phyloP scores from a whole-genome alignment of 92 coral and sea anemone species.

The Phenganax marumi region DNA sequence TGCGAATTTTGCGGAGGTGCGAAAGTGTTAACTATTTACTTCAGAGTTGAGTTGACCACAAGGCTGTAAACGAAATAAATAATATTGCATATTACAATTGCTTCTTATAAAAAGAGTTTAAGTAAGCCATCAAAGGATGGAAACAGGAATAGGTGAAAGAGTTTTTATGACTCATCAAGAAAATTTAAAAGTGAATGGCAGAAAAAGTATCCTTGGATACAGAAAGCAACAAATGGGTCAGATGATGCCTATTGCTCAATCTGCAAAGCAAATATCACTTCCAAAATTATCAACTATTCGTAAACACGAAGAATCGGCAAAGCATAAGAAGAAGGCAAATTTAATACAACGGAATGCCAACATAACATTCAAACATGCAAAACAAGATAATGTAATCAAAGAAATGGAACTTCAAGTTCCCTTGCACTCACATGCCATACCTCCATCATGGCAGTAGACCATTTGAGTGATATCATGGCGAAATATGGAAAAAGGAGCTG shows the following conservation, averaged over 20 bases:
- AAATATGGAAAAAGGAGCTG: constrained; percentile 15
- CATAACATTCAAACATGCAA: too few species aligned
- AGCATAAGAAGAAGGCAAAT: too few species aligned
- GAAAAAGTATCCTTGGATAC: neutral
- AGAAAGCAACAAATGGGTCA: neutral
- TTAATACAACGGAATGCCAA: neutral
- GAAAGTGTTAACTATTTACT: too few species aligned
- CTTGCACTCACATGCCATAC: neutral
- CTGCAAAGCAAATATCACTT: constrained; percentile 1
- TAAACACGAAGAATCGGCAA: neutral
- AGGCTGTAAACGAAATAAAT: too few species aligned
- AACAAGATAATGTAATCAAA: constrained; percentile 3
- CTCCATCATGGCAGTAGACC: too few species aligned
- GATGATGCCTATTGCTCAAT: too few species aligned
- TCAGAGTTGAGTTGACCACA: too few species aligned
- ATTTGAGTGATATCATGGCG: constrained; percentile 15
- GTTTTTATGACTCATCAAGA: neutral
- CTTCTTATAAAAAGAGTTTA: neutral
- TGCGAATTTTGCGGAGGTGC: too few species aligned
- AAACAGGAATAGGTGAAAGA: neutral
- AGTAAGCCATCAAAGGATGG: constrained; percentile 9
- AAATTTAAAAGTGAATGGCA: constrained; percentile 1
- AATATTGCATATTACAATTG: too few species aligned
- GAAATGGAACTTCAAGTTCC: constrained; percentile 24
- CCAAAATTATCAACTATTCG: neutral